These are phyloP conservation scores for Zaprionus bogoriensis DNA, from an alignment of 2,888 invertebrate species.

Conservation along the genomic window DNA sequence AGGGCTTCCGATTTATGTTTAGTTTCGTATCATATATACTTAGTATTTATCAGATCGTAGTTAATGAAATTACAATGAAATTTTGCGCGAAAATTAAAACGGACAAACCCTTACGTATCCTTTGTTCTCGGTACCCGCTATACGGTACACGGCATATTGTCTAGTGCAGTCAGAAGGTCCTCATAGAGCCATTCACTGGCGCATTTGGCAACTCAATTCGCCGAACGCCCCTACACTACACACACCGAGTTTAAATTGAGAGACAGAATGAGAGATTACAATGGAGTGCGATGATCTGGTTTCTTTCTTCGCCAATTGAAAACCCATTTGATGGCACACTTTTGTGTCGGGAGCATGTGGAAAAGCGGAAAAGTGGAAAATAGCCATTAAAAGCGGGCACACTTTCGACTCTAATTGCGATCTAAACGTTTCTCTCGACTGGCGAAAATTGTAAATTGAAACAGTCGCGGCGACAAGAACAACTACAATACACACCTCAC, in stretches of 20 bases:
- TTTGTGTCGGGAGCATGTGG: slow-evolving; percentile 38
- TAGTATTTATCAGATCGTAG: too few relatives aligned
- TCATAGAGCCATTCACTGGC: background rate
- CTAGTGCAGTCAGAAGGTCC: background rate
- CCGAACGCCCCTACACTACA: slow-evolving; percentile 42
- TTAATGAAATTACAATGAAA: too few relatives aligned
- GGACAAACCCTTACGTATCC: background rate
- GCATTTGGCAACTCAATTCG: background rate
- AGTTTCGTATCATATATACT: too few relatives aligned
- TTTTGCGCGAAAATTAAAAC: too few relatives aligned
- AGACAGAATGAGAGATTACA: slow-evolving; percentile 18
- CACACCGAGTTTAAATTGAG: slow-evolving; percentile 44
- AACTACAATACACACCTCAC: slow-evolving; percentile 6
- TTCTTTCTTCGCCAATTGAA: background rate
- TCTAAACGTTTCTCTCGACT: slow-evolving; percentile 63
- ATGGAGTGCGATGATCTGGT: slow-evolving; percentile 16
- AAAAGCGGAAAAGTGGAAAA: slow-evolving; percentile 39
- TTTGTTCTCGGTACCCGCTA: background rate
- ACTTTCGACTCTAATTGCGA: slow-evolving; percentile 60
- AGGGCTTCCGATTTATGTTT: too few relatives aligned
- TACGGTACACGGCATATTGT: background rate
- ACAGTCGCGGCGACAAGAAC: slow-evolving; percentile 6
- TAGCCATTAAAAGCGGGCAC: slow-evolving; percentile 54
- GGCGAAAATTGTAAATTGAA: slow-evolving; percentile 53
- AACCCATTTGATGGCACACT: slow-evolving; percentile 57